Evolutionary conservation across 2,888 invertebrate genomes (phyloP).

Genomic region (Tenthredo notha): DNA sequence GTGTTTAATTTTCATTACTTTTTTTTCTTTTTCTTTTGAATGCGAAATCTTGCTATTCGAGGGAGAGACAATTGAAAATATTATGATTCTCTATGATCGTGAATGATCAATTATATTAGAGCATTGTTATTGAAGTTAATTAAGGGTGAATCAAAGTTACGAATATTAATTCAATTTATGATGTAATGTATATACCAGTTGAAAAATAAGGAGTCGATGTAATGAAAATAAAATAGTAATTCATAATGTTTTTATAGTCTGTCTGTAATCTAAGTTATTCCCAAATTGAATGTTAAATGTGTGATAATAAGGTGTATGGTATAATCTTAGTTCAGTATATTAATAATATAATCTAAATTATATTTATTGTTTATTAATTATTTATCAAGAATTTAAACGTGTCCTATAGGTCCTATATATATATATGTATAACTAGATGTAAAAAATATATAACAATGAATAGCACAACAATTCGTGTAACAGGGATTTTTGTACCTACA

Average conservation of each 20-base stretch:
- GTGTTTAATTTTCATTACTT: not conserved
- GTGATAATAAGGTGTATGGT: not conserved
- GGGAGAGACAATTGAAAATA: not conserved
- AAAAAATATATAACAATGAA: constrained; percentile 71
- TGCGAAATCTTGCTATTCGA: not conserved
- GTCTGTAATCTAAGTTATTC: constrained; percentile 6
- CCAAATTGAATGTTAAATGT: not conserved
- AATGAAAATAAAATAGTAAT: not conserved
- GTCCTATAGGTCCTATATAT: constrained; percentile 55
- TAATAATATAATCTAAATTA: not conserved
- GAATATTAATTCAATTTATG: not conserved
- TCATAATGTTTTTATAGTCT: not conserved
- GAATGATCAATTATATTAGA: not conserved
- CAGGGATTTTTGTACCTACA: constrained; percentile 64
- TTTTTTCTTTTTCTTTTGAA: not conserved
- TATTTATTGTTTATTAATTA: constrained; percentile 44
- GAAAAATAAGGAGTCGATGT: not conserved
- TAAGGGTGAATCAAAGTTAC: not conserved
- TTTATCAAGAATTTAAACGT: constrained; percentile 60
- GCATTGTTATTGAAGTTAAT: constrained; percentile 3
- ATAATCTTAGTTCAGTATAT: not conserved
- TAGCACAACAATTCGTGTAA: constrained; percentile 68
- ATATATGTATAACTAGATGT: constrained; percentile 60
- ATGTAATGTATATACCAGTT: not conserved
- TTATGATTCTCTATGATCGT: not conserved